Percentiles rank a stretch among this genome's conserved stretches.
These are phyloP conservation scores for Enteromius thamalakanensis DNA, from an alignment of 2,797 vertebrate species.

Conservation along the genomic window DNA sequence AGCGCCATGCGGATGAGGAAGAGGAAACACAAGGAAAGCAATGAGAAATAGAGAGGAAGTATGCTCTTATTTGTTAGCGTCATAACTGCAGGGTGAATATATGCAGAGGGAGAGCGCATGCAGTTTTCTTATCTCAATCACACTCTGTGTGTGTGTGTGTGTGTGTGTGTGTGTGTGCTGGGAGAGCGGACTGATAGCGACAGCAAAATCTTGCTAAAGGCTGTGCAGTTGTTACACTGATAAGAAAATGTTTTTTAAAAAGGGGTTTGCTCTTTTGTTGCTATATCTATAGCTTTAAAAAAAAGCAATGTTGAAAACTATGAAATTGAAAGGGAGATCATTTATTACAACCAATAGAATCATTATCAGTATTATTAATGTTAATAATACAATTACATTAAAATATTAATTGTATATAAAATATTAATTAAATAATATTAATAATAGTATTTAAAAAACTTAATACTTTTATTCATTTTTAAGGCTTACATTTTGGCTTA, in stretches of 20 bases:
- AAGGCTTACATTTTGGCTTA: neutral
- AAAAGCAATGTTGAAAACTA: neutral
- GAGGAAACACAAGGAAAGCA: neutral
- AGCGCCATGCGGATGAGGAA: neutral
- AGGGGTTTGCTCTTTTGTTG: conserved; percentile 1
- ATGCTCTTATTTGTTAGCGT: conserved; percentile 43
- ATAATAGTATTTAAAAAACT: neutral
- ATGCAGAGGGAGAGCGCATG: conserved; percentile 46
- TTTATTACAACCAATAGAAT: neutral
- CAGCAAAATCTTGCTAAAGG: conserved; percentile 48
- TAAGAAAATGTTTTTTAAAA: conserved; percentile 46
- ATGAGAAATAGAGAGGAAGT: conserved; percentile 18
- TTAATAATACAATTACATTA: neutral
- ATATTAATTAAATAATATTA: neutral
- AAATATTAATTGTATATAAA: too few species aligned
- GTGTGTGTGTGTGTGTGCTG: conserved; percentile 15
- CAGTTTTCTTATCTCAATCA: conserved; percentile 63
- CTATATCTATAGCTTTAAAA: neutral
- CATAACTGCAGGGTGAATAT: conserved; percentile 46
- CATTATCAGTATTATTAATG: neutral
- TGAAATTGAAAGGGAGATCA: neutral
- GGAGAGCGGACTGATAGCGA: conserved; percentile 34
- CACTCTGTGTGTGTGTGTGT: conserved; percentile 35
- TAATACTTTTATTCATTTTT: neutral
- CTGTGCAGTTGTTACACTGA: conserved; percentile 49